Percentiles rank a stretch among this genome's conserved stretches.
Evolutionary conservation across 2,888 invertebrate genomes (phyloP).

Genomic region (Tetrapedia diversipes): DNA sequence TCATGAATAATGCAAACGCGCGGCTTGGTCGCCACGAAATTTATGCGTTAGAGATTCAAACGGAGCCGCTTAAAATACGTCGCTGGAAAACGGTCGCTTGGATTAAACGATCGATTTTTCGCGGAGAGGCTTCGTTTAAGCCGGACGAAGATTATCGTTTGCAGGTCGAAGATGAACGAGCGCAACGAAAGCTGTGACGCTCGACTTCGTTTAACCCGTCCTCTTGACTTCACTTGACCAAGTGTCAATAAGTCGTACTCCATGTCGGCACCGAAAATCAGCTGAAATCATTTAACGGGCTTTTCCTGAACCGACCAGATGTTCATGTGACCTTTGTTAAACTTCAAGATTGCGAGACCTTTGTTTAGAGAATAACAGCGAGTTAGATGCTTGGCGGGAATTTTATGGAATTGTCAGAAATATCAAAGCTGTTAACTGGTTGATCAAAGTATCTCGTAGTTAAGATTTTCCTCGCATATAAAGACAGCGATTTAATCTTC

Average conservation of each 20-base stretch:
- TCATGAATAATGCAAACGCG: conserved; percentile 75
- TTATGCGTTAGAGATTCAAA: conserved; percentile 32
- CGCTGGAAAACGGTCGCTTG: no score
- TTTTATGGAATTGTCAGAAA: no score
- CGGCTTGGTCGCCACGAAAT: conserved; percentile 54
- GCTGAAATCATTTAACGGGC: conserved; percentile 32
- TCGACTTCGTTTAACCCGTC: conserved; percentile 74
- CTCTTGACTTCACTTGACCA: conserved; percentile 81
- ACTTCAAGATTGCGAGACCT: no score
- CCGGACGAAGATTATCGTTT: conserved; percentile 47
- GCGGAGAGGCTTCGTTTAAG: conserved; percentile 2
- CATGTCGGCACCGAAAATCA: conserved; percentile 59
- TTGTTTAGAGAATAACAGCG: no score
- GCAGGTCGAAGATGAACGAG: conserved; percentile 57
- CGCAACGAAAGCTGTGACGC: conserved; percentile 47
- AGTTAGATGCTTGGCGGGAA: not conserved
- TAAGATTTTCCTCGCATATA: no score
- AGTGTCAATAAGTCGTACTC: conserved; percentile 78
- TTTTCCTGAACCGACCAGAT: conserved; percentile 17
- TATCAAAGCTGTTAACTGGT: no score
- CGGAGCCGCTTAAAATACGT: conserved; percentile 22
- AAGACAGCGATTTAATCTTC: no score
- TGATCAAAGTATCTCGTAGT: no score
- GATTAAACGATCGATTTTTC: no score
- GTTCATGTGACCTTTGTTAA: not conserved